phyloP scores from a whole-genome alignment of 1,140 invertebrate genomes.

The Trachelipus rathkii region DNA sequence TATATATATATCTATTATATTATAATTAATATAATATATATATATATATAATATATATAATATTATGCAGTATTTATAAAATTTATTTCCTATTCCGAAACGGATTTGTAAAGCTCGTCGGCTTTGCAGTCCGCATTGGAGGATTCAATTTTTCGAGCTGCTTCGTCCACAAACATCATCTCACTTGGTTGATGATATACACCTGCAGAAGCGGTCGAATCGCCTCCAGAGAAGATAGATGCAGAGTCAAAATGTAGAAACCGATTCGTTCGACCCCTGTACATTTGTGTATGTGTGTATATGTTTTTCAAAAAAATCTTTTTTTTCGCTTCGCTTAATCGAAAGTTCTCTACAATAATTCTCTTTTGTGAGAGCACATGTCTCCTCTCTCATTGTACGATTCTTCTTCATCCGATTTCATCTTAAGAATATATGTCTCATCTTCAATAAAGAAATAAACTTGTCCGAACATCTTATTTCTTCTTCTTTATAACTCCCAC shows the following conservation, averaged over 20 bases:
- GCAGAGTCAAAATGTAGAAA: not conserved
- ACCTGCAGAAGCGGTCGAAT: not conserved
- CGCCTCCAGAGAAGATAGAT: not conserved
- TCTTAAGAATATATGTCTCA: conserved; percentile 4
- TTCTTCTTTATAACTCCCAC: too few species aligned
- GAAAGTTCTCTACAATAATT: not conserved
- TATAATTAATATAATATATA: too few species aligned
- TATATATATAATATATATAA: conserved; percentile 1
- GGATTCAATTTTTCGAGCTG: too few species aligned
- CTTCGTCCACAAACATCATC: too few species aligned
- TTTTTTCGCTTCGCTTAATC: not conserved
- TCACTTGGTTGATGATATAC: too few species aligned
- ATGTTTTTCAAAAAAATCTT: conserved; percentile 7
- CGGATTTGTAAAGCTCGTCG: not conserved
- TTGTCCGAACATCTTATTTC: not conserved
- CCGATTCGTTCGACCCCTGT: not conserved
- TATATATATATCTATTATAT: not conserved
- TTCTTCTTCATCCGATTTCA: conserved; percentile 7
- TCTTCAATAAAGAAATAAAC: conserved; percentile 6
- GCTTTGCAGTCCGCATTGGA: too few species aligned
- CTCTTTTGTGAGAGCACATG: conserved; percentile 6
- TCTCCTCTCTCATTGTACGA: conserved; percentile 1
- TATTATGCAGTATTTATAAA: not conserved
- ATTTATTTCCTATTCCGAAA: not conserved
- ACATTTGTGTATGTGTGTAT: not conserved